These are phyloP conservation scores for Diabrotica balteata DNA, from an alignment of 2,888 invertebrate species.

Conservation along the genomic window DNA sequence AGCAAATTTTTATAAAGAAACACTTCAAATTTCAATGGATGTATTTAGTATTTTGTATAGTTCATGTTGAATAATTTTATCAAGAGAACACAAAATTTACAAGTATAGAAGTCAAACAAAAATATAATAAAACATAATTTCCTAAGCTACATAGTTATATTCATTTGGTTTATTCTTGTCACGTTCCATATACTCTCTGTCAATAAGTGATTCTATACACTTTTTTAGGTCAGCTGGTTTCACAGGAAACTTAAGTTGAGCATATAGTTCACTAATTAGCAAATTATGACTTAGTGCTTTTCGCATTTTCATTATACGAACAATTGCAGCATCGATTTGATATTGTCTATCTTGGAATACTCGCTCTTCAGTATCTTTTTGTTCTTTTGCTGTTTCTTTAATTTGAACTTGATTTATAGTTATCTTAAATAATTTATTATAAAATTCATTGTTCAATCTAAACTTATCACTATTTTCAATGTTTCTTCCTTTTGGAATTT, in stretches of 20 bases:
- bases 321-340: conserved; percentile 99
- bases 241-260: conserved; percentile 96
- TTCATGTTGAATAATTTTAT: too few relatives aligned
- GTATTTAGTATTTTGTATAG: too few relatives aligned
- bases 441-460: conserved; percentile 86
- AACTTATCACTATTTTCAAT: conserved; percentile 82
- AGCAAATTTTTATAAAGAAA: too few relatives aligned
- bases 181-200: conserved; percentile 97
- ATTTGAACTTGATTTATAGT: conserved; percentile 95
- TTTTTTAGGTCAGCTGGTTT: conserved; percentile 98
- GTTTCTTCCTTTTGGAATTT: conserved; percentile 86
- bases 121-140: conserved; percentile 5
- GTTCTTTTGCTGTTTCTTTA: conserved; percentile 84
- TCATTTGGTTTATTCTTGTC: conserved; percentile 92
- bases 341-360: conserved; percentile 98
- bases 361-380: conserved; percentile 92
- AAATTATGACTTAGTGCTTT: conserved; percentile 92
- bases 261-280: conserved; percentile 92
- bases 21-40: too few relatives aligned
- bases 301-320: conserved; percentile 97
- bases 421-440: conserved; percentile 93
- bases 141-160: conserved; percentile 97
- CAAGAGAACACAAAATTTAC: too few relatives aligned
- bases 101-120: not conserved
- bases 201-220: conserved; percentile 96